These are phyloP conservation scores for Acrobeloides nanus DNA, from an alignment of 2,888 invertebrate genomes.

Conservation along the genomic window DNA sequence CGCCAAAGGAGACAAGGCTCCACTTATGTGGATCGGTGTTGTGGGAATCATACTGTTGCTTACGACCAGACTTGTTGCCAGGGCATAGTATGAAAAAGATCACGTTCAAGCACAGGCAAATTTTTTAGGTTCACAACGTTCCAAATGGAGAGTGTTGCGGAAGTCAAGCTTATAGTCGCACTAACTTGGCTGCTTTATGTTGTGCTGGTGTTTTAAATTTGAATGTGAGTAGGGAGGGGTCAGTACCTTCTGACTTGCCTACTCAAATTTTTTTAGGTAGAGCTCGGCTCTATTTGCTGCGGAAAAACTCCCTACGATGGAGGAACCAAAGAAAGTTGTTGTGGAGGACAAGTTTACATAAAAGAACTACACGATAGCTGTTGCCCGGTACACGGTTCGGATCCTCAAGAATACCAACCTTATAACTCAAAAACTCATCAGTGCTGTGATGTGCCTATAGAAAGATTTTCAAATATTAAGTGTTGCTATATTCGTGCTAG, in stretches of 20 bases:
- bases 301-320: slow-evolving; percentile 44
- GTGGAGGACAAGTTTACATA: slow-evolving; percentile 30
- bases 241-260: no score
- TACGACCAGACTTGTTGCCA: slow-evolving; percentile 51
- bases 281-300: slow-evolving; percentile 36
- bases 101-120: not conserved
- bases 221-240: slow-evolving; percentile 17
- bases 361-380: slow-evolving; percentile 37
- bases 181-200: slow-evolving; percentile 30
- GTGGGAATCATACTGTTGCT: slow-evolving; percentile 38
- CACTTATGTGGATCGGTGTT: slow-evolving; percentile 38
- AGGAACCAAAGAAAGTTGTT: slow-evolving; percentile 40
- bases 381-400: slow-evolving; percentile 15
- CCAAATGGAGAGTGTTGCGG: slow-evolving; percentile 50
- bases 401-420: slow-evolving; percentile 16
- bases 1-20: slow-evolving; percentile 27
- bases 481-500: slow-evolving; percentile 41
- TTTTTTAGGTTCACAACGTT: slow-evolving; percentile 45
- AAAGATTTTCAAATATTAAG: slow-evolving; percentile 26
- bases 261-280: slow-evolving; percentile 13
- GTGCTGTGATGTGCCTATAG: slow-evolving; percentile 45
- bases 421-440: slow-evolving; percentile 36
- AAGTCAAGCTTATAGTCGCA: slow-evolving; percentile 34
- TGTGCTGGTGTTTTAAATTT: slow-evolving; percentile 36
- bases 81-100: slow-evolving; percentile 33